Evolutionary conservation across 2,888 invertebrate species (phyloP).

Genomic region (Slavum lentiscoides): DNA sequence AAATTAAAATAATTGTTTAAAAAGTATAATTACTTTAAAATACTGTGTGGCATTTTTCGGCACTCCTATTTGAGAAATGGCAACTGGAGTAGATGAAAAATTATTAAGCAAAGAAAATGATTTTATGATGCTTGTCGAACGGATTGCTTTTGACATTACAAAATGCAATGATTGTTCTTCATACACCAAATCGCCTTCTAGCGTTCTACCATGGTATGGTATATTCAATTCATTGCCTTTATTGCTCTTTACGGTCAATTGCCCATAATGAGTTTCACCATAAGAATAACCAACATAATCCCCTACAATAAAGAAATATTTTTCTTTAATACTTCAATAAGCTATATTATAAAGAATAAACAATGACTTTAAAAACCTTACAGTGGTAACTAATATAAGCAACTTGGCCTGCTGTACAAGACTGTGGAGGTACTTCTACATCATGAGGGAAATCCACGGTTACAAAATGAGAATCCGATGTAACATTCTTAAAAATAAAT

Average conservation of each 20-base stretch:
- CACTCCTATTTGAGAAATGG: conserved; percentile 48
- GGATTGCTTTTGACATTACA: conserved; percentile 51
- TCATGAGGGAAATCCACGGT: conserved; percentile 48
- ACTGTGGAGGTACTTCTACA: conserved; percentile 49
- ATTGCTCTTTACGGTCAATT: conserved; percentile 40
- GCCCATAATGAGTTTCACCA: conserved; percentile 44
- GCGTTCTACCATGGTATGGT: conserved; percentile 47
- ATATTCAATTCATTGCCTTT: conserved; percentile 44
- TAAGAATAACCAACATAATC: conserved; percentile 50
- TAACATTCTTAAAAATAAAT: conserved; percentile 41
- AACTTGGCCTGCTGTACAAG: conserved; percentile 48
- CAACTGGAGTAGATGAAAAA: conserved; percentile 47
- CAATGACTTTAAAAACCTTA: conserved; percentile 11
- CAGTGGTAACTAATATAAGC: conserved; percentile 51
- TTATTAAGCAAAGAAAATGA: conserved; percentile 46
- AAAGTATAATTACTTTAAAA: conserved; percentile 43
- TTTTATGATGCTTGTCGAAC: conserved; percentile 42
- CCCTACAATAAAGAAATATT: conserved; percentile 28
- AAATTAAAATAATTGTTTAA: too few relatives aligned
- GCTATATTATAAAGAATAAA: background rate
- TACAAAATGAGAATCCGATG: conserved; percentile 48
- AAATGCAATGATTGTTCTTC: conserved; percentile 49
- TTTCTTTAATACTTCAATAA: background rate
- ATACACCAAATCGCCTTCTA: conserved; percentile 44
- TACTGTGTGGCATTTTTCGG: conserved; percentile 50